phyloP scores from a whole-genome alignment of 2,797 vertebrate genomes.

The Acanthopagrus latus region DNA sequence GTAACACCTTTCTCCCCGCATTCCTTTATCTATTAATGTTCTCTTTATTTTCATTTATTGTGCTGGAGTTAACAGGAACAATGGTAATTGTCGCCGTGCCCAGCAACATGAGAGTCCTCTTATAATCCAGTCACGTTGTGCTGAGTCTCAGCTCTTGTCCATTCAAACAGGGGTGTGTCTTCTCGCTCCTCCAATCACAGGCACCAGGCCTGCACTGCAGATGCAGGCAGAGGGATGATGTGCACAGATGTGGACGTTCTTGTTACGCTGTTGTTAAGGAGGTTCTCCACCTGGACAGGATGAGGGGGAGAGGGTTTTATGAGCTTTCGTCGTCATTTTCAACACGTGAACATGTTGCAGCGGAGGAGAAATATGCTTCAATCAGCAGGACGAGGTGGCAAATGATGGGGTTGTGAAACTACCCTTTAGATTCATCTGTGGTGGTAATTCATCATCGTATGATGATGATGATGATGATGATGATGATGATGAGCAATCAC shows the following conservation, averaged over 20 bases:
- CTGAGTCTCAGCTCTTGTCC: constrained; percentile 48
- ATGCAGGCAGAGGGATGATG: constrained; percentile 19
- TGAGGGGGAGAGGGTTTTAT: constrained; percentile 2
- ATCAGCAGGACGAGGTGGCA: constrained; percentile 28
- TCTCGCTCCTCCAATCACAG: constrained; percentile 52
- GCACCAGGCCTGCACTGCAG: constrained; percentile 48
- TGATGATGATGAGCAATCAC: constrained; percentile 1
- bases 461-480: constrained; percentile 9
- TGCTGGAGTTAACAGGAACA: constrained; percentile 34
- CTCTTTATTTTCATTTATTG: constrained; percentile 7
- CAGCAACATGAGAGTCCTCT: constrained; percentile 36
- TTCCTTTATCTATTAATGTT: constrained; percentile 13
- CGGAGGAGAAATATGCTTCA: constrained; percentile 29
- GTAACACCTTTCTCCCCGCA: not conserved
- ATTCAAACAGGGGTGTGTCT: constrained; percentile 30
- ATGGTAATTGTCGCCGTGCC: constrained; percentile 21
- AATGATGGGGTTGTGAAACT: constrained; percentile 28
- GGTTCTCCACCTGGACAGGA: constrained; percentile 54
- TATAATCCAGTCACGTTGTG: constrained; percentile 53
- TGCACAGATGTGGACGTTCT: constrained; percentile 32
- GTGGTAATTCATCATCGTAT: constrained; percentile 20
- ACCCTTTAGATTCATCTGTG: constrained; percentile 3
- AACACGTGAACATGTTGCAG: not conserved
- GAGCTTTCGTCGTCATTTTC: not conserved
- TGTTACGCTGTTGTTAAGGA: constrained; percentile 15